phyloP scores from a whole-genome alignment of 2,888 invertebrate species.

The Luffia ferchaultella region DNA sequence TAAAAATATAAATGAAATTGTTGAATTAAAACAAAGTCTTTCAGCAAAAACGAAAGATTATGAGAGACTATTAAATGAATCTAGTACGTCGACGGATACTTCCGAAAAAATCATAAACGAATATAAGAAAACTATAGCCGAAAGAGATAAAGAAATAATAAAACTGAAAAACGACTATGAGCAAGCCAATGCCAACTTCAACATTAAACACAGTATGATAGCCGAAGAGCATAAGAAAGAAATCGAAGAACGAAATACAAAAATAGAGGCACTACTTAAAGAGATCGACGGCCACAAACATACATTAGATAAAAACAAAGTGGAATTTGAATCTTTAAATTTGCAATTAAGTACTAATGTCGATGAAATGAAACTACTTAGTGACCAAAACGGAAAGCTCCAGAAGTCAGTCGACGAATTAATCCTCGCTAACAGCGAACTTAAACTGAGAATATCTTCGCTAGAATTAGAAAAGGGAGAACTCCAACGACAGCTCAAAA shows the following conservation, averaged over 20 bases:
- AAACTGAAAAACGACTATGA: slow-evolving; percentile 58
- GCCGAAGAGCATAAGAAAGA: slow-evolving; percentile 60
- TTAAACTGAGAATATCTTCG: slow-evolving; percentile 43
- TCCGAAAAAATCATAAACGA: slow-evolving; percentile 51
- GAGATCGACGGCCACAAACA: slow-evolving; percentile 55
- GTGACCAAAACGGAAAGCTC: slow-evolving; percentile 48
- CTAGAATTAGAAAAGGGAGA: slow-evolving; percentile 66
- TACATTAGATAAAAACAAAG: slow-evolving; percentile 49
- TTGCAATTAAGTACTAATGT: slow-evolving; percentile 49
- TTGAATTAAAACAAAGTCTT: slow-evolving; percentile 43
- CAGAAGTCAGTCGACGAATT: slow-evolving; percentile 47
- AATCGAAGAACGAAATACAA: slow-evolving; percentile 53
- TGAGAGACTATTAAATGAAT: slow-evolving; percentile 42
- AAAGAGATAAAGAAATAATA: slow-evolving; percentile 62
- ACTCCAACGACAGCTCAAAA: slow-evolving; percentile 61
- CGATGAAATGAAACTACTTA: slow-evolving; percentile 46
- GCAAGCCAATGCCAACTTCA: slow-evolving; percentile 51
- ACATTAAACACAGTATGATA: slow-evolving; percentile 56
- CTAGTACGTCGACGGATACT: slow-evolving; percentile 36
- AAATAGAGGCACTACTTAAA: slow-evolving; percentile 54
- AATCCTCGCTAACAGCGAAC: slow-evolving; percentile 37
- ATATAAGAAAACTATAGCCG: slow-evolving; percentile 55
- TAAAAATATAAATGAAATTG: slow-evolving; percentile 44
- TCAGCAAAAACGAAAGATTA: slow-evolving; percentile 45
- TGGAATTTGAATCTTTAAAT: slow-evolving; percentile 52